Conservation (phyloP, 2,113 vertebrate genomes). For the Dasyurus viverrinus region DNA sequence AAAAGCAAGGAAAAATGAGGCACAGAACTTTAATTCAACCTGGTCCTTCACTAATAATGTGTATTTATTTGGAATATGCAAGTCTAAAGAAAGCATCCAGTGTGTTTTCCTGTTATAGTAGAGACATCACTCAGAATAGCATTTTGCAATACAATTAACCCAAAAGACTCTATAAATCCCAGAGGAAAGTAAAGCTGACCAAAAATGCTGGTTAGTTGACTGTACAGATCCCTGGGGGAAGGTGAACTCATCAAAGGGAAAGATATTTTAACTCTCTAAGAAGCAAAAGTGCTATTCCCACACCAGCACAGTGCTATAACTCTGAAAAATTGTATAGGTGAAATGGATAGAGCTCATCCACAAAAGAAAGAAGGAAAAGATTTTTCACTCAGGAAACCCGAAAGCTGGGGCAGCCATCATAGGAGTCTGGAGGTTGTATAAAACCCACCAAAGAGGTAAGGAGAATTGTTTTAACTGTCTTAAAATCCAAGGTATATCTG, state of each 20-base stretch:
- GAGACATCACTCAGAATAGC: not conserved
- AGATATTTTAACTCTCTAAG: not conserved
- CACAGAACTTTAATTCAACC: not conserved
- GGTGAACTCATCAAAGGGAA: not conserved
- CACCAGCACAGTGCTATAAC: not conserved
- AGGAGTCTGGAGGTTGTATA: not conserved
- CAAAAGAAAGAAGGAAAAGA: not conserved
- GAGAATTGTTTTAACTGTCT: no score
- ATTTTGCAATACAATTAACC: not conserved
- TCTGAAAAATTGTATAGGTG: not conserved
- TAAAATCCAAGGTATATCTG: no score
- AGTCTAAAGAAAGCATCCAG: not conserved
- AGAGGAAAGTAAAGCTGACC: not conserved
- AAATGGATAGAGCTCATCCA: no score
- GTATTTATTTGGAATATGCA: not conserved
- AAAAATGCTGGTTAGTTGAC: not conserved
- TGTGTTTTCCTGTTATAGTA: not conserved
- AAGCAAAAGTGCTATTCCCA: not conserved
- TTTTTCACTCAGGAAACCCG: not conserved
- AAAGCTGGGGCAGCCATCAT: not conserved
- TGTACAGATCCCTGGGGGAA: not conserved
- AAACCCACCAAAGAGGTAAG: not conserved
- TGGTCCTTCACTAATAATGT: not conserved
- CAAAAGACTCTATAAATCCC: not conserved
- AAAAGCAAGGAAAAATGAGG: not conserved